phyloP scores from a whole-genome alignment of 2,797 vertebrate species.

The Staurois parvus region DNA sequence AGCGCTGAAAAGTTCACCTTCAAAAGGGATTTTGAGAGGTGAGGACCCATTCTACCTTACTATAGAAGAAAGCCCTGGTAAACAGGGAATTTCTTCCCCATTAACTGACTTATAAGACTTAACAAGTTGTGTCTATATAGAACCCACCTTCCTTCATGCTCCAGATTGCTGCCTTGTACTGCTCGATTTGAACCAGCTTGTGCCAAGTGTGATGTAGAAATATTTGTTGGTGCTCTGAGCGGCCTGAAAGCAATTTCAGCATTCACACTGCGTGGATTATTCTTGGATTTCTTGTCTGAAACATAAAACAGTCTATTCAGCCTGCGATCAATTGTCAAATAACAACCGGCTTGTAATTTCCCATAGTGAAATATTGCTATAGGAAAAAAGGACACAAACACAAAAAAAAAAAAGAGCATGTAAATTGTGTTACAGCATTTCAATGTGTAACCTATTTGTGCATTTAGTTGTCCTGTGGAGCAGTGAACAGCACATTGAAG shows the following conservation, averaged over 20 bases:
- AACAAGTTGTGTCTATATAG: background rate
- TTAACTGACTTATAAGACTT: no score
- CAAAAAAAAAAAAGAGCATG: background rate
- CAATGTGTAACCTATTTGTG: no score
- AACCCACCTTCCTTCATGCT: slow-evolving; percentile 74
- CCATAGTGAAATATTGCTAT: background rate
- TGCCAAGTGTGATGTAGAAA: slow-evolving; percentile 68
- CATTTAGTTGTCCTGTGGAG: no score
- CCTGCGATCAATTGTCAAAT: slow-evolving; percentile 22
- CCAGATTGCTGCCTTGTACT: slow-evolving; percentile 65
- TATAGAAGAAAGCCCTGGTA: no score
- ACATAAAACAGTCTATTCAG: slow-evolving; percentile 60
- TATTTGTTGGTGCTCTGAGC: slow-evolving; percentile 69
- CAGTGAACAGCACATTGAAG: no score
- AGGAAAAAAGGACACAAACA: background rate
- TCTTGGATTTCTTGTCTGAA: slow-evolving; percentile 79
- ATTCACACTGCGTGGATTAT: slow-evolving; percentile 70
- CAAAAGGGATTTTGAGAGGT: no score
- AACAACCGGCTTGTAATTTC: slow-evolving; percentile 18
- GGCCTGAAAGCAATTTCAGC: slow-evolving; percentile 74
- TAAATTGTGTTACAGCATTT: no score
- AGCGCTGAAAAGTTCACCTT: no score
- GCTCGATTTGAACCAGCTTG: slow-evolving; percentile 66
- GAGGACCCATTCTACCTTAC: no score
- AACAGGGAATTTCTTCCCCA: no score